Evolutionary conservation across 1,140 invertebrate species (phyloP).

Genomic region (Pteromalus puparum): DNA sequence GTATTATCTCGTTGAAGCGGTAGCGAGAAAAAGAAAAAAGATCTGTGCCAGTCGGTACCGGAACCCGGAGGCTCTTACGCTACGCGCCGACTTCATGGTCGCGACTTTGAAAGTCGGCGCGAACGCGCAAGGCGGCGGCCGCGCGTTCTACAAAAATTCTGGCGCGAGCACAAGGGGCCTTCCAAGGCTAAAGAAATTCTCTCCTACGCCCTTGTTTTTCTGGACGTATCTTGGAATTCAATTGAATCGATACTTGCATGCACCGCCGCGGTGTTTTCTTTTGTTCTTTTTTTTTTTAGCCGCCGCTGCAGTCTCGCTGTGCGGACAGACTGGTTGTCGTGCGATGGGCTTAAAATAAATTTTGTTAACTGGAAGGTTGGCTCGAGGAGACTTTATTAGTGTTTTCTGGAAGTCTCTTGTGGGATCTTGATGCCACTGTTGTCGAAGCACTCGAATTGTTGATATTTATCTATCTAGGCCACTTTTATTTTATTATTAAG

Average conservation of each 20-base stretch:
- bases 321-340: too few relatives aligned
- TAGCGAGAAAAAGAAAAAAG: not conserved
- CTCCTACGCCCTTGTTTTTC: slow-evolving; percentile 51
- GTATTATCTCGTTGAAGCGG: not conserved
- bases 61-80: slow-evolving; percentile 38
- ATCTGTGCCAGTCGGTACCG: slow-evolving; percentile 30
- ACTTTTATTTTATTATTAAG: too few relatives aligned
- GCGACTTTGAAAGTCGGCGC: slow-evolving; percentile 49
- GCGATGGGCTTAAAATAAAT: not conserved
- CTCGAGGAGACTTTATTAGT: too few relatives aligned
- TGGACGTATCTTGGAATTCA: slow-evolving; percentile 26
- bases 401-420: too few relatives aligned
- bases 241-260: slow-evolving; percentile 15
- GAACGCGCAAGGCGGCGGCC: not conserved
- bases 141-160: slow-evolving; percentile 33
- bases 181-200: slow-evolving; percentile 52
- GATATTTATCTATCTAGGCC: too few relatives aligned
- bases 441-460: too few relatives aligned
- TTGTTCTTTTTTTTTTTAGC: slow-evolving; percentile 6
- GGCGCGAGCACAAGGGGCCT: not conserved
- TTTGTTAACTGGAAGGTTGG: not conserved
- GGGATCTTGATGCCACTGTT: too few relatives aligned
- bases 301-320: too few relatives aligned
- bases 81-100: slow-evolving; percentile 26
- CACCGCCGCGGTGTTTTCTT: not conserved